Percentiles rank a stretch among this genome's conserved stretches.
These are phyloP conservation scores for Telmatochromis sp. DNA, from an alignment of 2,113 vertebrate genomes.

Conservation along the genomic window DNA sequence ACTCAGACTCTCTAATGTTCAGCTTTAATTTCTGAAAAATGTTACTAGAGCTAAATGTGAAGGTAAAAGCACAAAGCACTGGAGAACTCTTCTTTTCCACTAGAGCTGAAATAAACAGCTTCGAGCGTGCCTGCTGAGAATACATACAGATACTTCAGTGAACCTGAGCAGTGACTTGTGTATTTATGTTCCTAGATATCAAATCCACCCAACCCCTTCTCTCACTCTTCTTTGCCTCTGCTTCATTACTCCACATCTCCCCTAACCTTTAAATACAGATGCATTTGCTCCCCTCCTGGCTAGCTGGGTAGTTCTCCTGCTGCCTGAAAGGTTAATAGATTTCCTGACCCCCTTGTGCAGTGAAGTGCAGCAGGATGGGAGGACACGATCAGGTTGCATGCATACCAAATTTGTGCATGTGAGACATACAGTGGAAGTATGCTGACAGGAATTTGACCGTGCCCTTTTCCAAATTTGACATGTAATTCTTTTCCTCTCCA, in stretches of 20 bases:
- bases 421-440: not conserved
- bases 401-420: not conserved
- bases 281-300: constrained; percentile 29
- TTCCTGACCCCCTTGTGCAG: constrained; percentile 42
- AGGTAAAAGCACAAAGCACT: not conserved
- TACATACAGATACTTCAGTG: not conserved
- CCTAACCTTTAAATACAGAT: constrained; percentile 59
- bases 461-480: not conserved
- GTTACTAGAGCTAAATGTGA: not conserved
- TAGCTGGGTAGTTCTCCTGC: constrained; percentile 37
- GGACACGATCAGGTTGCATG: not conserved
- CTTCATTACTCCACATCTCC: constrained; percentile 39
- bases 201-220: not conserved
- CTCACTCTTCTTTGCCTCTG: not conserved
- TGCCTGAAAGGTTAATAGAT: constrained; percentile 72
- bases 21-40: not conserved
- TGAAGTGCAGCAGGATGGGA: not conserved
- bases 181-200: not conserved
- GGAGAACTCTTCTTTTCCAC: not conserved
- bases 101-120: not conserved
- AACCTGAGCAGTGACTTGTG: not conserved
- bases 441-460: not conserved
- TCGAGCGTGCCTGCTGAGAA: not conserved
- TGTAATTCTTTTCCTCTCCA: not conserved
- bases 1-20: not conserved